Evolutionary conservation across 2,797 vertebrate genomes (phyloP).

Genomic region (Anguilla marmorata): DNA sequence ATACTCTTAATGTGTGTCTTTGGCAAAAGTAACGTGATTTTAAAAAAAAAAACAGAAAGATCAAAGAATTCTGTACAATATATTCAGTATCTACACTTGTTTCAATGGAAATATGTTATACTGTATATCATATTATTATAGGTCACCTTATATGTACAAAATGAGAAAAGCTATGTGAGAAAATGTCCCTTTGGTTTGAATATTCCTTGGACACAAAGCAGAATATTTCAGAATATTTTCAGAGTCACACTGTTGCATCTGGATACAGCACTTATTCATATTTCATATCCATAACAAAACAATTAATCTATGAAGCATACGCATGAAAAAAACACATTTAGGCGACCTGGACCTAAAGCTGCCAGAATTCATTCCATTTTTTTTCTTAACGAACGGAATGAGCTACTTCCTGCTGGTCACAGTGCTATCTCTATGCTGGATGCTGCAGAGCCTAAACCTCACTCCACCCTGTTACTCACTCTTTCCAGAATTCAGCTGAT

Average conservation of each 20-base stretch:
- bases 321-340: slow-evolving; percentile 41
- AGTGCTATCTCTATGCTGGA: not conserved
- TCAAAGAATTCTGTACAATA: too few species aligned
- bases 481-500: slow-evolving; percentile 9
- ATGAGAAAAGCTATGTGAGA: slow-evolving; percentile 41
- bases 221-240: slow-evolving; percentile 49
- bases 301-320: slow-evolving; percentile 46
- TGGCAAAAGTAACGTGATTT: not conserved
- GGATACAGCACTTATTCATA: slow-evolving; percentile 59
- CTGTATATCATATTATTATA: not conserved
- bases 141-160: slow-evolving; percentile 37
- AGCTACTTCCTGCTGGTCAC: not conserved
- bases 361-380: slow-evolving; percentile 36
- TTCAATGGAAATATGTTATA: not conserved
- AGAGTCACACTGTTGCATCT: slow-evolving; percentile 50
- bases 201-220: slow-evolving; percentile 57
- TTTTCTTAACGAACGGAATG: not conserved
- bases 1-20: not conserved
- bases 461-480: not conserved
- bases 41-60: not conserved
- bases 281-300: slow-evolving; percentile 66
- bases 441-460: not conserved
- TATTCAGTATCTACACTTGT: too few species aligned
- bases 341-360: slow-evolving; percentile 41
- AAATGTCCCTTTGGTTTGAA: slow-evolving; percentile 57